Conservation (phyloP, 2,113 vertebrate genomes). For the Alces alces region DNA sequence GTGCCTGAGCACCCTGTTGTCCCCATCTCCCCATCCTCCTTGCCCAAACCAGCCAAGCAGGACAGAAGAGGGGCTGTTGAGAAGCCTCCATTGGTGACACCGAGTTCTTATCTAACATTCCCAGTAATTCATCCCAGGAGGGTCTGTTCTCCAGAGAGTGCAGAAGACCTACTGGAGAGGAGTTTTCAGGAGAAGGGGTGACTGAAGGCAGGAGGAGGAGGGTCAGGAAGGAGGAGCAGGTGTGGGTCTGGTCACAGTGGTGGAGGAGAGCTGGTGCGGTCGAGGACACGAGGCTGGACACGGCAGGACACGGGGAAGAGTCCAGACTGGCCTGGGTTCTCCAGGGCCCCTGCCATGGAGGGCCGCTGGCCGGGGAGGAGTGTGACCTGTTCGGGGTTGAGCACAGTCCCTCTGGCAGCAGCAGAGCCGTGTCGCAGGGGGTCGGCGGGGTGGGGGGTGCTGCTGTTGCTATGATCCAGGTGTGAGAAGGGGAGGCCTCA, state of each 20-base stretch:
- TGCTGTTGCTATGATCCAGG: neutral
- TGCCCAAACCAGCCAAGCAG: neutral
- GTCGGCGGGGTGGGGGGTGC: rapidly evolving
- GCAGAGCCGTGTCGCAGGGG: neutral
- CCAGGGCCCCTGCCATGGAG: neutral
- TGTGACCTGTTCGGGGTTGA: neutral
- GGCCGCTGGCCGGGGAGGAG: neutral
- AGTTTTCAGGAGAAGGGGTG: neutral
- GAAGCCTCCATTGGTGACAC: neutral
- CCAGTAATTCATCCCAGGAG: neutral
- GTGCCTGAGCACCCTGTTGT: neutral
- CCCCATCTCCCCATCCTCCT: neutral
- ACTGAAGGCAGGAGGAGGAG: neutral
- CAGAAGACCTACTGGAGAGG: neutral
- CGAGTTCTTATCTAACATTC: rapidly evolving
- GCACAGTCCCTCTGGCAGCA: neutral
- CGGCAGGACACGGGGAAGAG: too few relatives aligned
- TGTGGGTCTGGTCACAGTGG: neutral
- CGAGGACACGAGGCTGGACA: neutral
- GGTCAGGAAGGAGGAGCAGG: neutral
- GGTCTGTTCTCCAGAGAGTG: neutral
- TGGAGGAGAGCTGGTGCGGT: neutral
- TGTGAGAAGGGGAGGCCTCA: neutral
- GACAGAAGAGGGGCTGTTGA: neutral
- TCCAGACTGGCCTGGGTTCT: neutral